phyloP scores from a whole-genome alignment of 2,113 vertebrate genomes.

The Xyliphius kryptos region DNA sequence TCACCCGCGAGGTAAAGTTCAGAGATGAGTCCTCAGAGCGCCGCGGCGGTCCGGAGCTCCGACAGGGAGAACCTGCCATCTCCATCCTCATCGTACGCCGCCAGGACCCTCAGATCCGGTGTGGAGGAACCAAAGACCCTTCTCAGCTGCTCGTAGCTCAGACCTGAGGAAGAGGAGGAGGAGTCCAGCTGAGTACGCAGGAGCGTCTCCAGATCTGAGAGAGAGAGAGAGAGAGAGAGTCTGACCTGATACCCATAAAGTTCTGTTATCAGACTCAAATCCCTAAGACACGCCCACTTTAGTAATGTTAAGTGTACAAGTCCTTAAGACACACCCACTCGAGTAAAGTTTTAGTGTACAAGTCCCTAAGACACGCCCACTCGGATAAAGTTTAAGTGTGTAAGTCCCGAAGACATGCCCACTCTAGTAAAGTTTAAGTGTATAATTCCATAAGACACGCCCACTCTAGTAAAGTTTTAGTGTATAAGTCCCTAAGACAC shows the following conservation, averaged over 20 bases:
- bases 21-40: constrained; percentile 46
- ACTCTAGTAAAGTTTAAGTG: too few species aligned
- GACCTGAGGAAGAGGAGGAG: constrained; percentile 19
- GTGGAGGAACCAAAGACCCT: constrained; percentile 39
- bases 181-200: constrained; percentile 5
- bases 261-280: too few species aligned
- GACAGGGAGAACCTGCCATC: constrained; percentile 50
- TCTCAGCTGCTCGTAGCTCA: constrained; percentile 49
- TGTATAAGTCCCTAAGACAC: too few species aligned
- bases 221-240: background rate
- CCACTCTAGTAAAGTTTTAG: too few species aligned
- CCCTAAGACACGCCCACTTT: too few species aligned
- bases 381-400: too few species aligned
- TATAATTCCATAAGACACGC: too few species aligned
- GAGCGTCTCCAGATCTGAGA: constrained; percentile 54
- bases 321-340: too few species aligned
- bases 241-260: background rate
- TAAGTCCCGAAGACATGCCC: too few species aligned
- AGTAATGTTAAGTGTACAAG: too few species aligned
- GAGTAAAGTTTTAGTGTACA: too few species aligned
- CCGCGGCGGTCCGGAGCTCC: constrained; percentile 54
- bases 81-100: constrained; percentile 52
- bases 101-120: constrained; percentile 40
- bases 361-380: too few species aligned
- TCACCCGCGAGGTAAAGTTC: background rate